These are phyloP conservation scores for Agrotis exclamationis DNA, from an alignment of 2,888 invertebrate species.

Conservation along the genomic window DNA sequence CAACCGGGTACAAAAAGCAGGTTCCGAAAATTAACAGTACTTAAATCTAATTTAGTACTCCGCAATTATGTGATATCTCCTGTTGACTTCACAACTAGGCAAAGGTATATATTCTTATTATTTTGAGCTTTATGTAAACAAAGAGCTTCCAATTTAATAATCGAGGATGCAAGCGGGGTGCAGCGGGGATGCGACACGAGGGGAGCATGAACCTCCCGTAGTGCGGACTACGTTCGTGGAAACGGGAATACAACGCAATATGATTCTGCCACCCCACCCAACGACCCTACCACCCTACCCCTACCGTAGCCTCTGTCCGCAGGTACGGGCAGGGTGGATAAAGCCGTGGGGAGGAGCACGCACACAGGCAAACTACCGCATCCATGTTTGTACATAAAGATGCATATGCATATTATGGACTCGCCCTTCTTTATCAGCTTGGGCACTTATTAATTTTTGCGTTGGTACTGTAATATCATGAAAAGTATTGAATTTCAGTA, in stretches of 20 bases:
- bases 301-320: neutral
- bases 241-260: constrained; percentile 6
- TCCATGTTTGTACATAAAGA: constrained; percentile 2
- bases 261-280: constrained; percentile 18
- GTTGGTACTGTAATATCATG: neutral
- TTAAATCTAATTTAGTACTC: neutral
- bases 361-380: neutral
- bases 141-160: neutral
- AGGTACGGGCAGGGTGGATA: neutral
- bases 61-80: neutral
- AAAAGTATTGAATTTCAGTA: neutral
- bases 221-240: neutral
- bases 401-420: neutral
- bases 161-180: neutral
- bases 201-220: neutral
- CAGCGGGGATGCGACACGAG: too few species aligned
- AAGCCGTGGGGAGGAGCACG: neutral
- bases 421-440: too few species aligned
- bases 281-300: neutral
- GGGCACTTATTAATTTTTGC: neutral
- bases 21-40: too few species aligned
- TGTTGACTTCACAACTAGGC: neutral
- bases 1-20: too few species aligned
- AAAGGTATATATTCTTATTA: neutral
- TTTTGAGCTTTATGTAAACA: neutral